Evolutionary conservation across 2,113 vertebrate genomes (phyloP), one percentile per base, ranked within the genome.

Genomic region (Collichthys lucidus): DNA sequence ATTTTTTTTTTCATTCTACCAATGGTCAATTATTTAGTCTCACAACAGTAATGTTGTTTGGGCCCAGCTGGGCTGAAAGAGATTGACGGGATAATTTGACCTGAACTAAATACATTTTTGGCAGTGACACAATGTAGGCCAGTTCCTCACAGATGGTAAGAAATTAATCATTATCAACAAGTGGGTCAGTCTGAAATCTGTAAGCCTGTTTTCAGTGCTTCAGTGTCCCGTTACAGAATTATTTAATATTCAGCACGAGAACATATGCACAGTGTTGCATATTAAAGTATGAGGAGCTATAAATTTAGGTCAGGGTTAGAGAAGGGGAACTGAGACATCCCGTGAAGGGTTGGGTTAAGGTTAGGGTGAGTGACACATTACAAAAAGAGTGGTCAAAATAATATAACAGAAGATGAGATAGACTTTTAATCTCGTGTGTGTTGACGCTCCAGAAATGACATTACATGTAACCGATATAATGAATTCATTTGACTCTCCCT

Each of bases 121-220:
- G 84, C 90, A 83, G 68, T 4, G 11, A 79, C 60, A 63, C 59
- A 82, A 93, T 88, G 77, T 92, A 81, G 89, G 88, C 62, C 91
- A 88, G 29, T 26, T 75, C 74, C 74, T 83, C 69, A 64, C 79
- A 55, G 67, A 89, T 35, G 57, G 26, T 61, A 35, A 55, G 56
- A 75, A 65, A 66, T 16, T 11, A 67, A 26, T 80, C 47, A 35
- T 31, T 77, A 80, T 67, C 82, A 79, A 85, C 86, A 79, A 92
- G 46, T 81, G 57, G 86, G 78, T 89, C 85, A 87, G 49, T 64
- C 31, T 62, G 22, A 75, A 65, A 88, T 69, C 78, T 22, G 11
- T 79, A 20, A 50, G 44, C 69, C 26, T 64, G 69, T 83, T 80
- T 80, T 77, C 35, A 40, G 26, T 66, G 42, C 47, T 65, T 19